A percentile compares a stretch with the other conserved stretches of the same genome.
phyloP scores from a whole-genome alignment of 2,888 invertebrate genomes.

The Athetis lepigone region DNA sequence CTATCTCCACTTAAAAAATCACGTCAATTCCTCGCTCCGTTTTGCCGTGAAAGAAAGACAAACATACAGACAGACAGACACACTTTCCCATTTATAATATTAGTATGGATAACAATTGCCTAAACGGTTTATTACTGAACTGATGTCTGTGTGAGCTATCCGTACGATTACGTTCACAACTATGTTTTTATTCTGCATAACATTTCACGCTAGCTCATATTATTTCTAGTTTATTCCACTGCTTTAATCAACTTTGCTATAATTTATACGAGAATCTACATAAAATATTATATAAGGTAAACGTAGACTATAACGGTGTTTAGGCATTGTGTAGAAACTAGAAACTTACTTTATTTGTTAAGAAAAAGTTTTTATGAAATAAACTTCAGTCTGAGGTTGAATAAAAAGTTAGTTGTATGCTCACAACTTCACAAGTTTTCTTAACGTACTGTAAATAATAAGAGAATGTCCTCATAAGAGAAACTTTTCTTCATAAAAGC shows the following conservation, averaged over 20 bases:
- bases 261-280: no score
- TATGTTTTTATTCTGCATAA: constrained; percentile 23
- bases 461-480: not conserved
- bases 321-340: not conserved
- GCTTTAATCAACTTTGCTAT: constrained; percentile 4
- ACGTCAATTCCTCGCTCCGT: no score
- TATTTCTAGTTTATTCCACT: constrained; percentile 20
- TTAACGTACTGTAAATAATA: constrained; percentile 4
- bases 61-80: no score
- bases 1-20: no score
- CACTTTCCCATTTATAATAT: no score
- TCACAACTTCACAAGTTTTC: not conserved
- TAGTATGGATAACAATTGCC: not conserved
- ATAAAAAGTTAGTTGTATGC: constrained; percentile 16
- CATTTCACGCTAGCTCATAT: constrained; percentile 14
- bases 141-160: not conserved
- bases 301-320: no score
- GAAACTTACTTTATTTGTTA: constrained; percentile 10
- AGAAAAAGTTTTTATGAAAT: constrained; percentile 18
- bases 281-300: no score
- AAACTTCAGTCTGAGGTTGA: constrained; percentile 9
- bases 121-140: not conserved
- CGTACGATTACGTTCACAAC: not conserved
- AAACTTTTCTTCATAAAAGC: not conserved
- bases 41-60: no score